These are phyloP conservation scores for Basileuterus tristriatus DNA, from an alignment of 2,797 vertebrate species.

Conservation along the genomic window DNA sequence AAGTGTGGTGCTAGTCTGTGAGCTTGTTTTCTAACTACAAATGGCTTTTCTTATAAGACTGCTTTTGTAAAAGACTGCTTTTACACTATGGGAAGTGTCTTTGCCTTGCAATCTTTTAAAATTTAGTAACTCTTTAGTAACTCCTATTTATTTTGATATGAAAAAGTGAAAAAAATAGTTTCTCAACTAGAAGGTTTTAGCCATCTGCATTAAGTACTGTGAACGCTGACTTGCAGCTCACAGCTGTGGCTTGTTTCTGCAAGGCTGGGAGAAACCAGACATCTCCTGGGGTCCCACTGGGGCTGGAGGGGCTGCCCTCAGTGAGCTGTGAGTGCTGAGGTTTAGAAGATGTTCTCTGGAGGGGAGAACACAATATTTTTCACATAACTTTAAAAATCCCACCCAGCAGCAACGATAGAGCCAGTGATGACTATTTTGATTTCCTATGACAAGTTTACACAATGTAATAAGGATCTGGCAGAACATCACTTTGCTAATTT, in stretches of 20 bases:
- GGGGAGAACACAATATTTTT: not conserved
- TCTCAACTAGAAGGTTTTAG: not conserved
- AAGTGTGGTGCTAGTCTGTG: not conserved
- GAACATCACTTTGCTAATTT: constrained; percentile 5
- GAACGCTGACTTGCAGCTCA: not conserved
- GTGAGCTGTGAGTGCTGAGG: not conserved
- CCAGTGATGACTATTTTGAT: not conserved
- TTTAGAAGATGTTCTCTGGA: not conserved
- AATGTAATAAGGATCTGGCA: not conserved
- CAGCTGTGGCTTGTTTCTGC: not conserved
- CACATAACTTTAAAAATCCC: not conserved
- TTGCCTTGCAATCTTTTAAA: not conserved
- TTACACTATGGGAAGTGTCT: not conserved
- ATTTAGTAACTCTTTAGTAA: not conserved
- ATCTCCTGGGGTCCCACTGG: not conserved
- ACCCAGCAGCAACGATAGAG: not conserved
- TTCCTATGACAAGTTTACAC: not conserved
- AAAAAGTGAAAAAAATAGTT: not conserved
- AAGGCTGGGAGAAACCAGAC: not conserved
- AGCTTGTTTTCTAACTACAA: not conserved
- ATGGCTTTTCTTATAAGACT: not conserved
- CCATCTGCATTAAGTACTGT: not conserved
- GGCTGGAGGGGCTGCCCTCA: not conserved
- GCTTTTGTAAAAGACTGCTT: not conserved
- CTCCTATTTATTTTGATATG: not conserved